Conservation (phyloP, 2,888 invertebrate genomes). For the Asteroscopus sphinx region DNA sequence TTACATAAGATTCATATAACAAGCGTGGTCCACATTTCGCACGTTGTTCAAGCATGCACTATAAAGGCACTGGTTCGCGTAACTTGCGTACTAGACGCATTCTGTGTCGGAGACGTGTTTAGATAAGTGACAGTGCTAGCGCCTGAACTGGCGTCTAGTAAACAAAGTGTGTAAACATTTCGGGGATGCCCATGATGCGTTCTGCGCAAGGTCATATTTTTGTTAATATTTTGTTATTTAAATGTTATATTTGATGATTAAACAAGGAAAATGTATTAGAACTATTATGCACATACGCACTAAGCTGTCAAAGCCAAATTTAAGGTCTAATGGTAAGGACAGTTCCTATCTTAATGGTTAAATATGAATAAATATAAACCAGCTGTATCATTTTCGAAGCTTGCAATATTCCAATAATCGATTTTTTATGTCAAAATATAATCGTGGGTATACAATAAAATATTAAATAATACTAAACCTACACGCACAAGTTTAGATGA, state of each 20-base stretch:
- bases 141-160: constrained; percentile 19
- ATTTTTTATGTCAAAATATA: neutral
- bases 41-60: constrained; percentile 54
- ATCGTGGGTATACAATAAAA: constrained; percentile 7
- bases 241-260: too few relatives aligned
- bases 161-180: neutral
- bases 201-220: too few relatives aligned
- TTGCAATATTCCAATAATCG: too few relatives aligned
- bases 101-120: constrained; percentile 54
- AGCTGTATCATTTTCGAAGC: too few relatives aligned
- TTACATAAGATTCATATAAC: constrained; percentile 37
- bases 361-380: too few relatives aligned
- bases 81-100: constrained; percentile 54
- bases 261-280: too few relatives aligned
- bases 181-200: too few relatives aligned
- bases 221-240: too few relatives aligned
- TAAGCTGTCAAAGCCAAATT: neutral
- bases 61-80: constrained; percentile 56
- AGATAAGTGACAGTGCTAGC: constrained; percentile 31
- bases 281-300: too few relatives aligned
- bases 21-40: constrained; percentile 58
- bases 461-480: constrained; percentile 34
- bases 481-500: constrained; percentile 22
- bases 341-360: too few relatives aligned
- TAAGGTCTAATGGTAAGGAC: neutral